Conservation (phyloP, 1,140 invertebrate genomes). For the Cardiocondyla obscurior region DNA sequence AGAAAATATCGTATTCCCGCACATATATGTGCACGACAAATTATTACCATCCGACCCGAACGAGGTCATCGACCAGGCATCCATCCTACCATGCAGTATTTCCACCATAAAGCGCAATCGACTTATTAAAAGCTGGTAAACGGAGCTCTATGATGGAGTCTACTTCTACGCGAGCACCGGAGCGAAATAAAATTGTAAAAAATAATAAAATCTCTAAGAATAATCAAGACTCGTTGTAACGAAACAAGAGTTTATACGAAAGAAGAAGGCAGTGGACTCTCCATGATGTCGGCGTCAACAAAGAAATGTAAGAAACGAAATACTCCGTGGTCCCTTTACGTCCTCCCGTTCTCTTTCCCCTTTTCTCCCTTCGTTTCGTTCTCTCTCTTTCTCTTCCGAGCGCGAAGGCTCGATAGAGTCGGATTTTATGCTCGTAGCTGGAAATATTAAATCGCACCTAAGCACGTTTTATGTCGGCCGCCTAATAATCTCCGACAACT, state of each 20-base stretch:
- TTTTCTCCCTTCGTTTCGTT: not conserved
- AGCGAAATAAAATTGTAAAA: constrained; percentile 45
- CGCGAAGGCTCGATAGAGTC: constrained; percentile 61
- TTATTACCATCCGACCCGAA: not conserved
- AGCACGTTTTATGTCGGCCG: constrained; percentile 78
- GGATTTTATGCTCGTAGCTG: constrained; percentile 79
- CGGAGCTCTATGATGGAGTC: not conserved
- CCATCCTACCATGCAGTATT: not conserved
- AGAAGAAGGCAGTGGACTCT: constrained; percentile 53
- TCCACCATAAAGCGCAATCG: not conserved
- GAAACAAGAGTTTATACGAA: constrained; percentile 58
- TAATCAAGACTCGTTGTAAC: constrained; percentile 40
- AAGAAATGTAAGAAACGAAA: constrained; percentile 64
- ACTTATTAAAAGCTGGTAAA: not conserved
- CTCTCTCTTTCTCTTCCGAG: not conserved
- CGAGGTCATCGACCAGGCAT: not conserved
- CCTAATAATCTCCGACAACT: constrained; percentile 76
- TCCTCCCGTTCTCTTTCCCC: not conserved
- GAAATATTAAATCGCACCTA: constrained; percentile 82
- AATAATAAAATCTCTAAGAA: constrained; percentile 1
- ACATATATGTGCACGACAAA: not conserved
- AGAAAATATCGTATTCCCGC: not conserved
- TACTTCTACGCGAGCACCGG: not conserved
- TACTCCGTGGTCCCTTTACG: constrained; percentile 60
- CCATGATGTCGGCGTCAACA: constrained; percentile 71